Percentiles rank a stretch among this genome's conserved stretches.
Evolutionary conservation across 2,888 invertebrate species (phyloP).

Genomic region (Sarcophaga carnaria): DNA sequence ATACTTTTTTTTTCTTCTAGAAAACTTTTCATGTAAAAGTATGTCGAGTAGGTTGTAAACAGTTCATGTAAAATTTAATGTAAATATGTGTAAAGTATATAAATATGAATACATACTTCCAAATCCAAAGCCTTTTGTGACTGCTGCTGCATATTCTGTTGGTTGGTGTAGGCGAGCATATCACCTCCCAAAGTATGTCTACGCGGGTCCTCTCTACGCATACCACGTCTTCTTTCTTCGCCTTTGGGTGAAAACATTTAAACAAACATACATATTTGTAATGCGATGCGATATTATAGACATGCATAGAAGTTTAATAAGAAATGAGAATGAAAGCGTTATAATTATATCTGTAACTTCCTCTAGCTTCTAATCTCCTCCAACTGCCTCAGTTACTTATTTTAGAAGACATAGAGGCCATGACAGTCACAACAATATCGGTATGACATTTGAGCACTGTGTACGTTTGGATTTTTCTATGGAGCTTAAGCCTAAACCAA

Average conservation of each 20-base stretch:
- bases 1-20: background rate
- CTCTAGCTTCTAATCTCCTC: background rate
- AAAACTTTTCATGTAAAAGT: background rate
- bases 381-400: no score
- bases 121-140: constrained; percentile 87
- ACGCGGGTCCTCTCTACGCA: constrained; percentile 88
- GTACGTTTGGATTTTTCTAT: constrained; percentile 30
- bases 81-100: constrained; percentile 4
- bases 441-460: constrained; percentile 20
- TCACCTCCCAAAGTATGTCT: constrained; percentile 92
- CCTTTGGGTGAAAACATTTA: constrained; percentile 29
- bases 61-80: constrained; percentile 14
- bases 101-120: constrained; percentile 84
- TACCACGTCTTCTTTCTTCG: constrained; percentile 70
- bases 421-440: background rate
- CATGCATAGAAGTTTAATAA: background rate
- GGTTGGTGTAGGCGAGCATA: constrained; percentile 84
- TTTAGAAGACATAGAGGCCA: background rate
- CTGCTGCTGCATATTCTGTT: constrained; percentile 83
- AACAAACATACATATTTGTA: constrained; percentile 13
- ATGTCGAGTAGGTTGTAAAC: constrained; percentile 48
- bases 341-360: constrained; percentile 24
- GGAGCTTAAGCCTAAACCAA: constrained; percentile 24
- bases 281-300: background rate
- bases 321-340: constrained; percentile 35